Evolutionary conservation across 2,113 vertebrate genomes (phyloP).

Genomic region (Pangasianodon gigas): DNA sequence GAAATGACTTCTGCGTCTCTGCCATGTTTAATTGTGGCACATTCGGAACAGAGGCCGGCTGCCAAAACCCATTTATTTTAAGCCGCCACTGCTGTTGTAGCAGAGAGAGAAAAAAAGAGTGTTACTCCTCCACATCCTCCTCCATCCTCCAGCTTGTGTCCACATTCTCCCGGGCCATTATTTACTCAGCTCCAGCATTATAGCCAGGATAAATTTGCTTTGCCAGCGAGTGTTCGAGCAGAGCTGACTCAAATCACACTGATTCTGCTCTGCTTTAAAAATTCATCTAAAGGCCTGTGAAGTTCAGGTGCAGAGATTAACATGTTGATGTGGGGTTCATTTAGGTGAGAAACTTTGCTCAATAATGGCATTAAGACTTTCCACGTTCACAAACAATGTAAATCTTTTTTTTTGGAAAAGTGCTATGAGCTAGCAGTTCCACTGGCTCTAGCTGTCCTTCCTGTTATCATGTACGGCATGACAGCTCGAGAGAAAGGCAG

Average conservation of each 20-base stretch:
- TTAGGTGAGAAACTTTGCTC: not conserved
- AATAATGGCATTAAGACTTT: conserved; percentile 52
- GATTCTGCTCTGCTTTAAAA: not conserved
- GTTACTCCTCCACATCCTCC: conserved; percentile 29
- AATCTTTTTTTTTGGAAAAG: conserved; percentile 28
- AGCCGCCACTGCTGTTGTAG: conserved; percentile 15
- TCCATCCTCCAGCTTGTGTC: conserved; percentile 32
- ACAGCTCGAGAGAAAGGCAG: not conserved
- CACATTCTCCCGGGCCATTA: conserved; percentile 37
- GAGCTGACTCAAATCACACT: conserved; percentile 27
- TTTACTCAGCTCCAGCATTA: conserved; percentile 47
- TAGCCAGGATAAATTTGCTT: conserved; percentile 38
- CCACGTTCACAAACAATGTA: conserved; percentile 40
- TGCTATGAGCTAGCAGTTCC: conserved; percentile 48
- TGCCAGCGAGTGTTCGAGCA: conserved; percentile 20
- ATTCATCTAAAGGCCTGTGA: not conserved
- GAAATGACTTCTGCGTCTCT: conserved; percentile 55
- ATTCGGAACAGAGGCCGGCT: conserved; percentile 40
- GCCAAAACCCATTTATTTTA: conserved; percentile 58
- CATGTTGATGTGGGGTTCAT: not conserved
- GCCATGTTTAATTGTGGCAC: conserved; percentile 55
- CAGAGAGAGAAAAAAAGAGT: not conserved
- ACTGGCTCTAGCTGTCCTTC: conserved; percentile 31
- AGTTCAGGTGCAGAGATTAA: not conserved
- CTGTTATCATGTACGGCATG: conserved; percentile 39